These are phyloP conservation scores for Thinocorus orbignyianus DNA, from an alignment of 2,113 vertebrate genomes.

Conservation along the genomic window DNA sequence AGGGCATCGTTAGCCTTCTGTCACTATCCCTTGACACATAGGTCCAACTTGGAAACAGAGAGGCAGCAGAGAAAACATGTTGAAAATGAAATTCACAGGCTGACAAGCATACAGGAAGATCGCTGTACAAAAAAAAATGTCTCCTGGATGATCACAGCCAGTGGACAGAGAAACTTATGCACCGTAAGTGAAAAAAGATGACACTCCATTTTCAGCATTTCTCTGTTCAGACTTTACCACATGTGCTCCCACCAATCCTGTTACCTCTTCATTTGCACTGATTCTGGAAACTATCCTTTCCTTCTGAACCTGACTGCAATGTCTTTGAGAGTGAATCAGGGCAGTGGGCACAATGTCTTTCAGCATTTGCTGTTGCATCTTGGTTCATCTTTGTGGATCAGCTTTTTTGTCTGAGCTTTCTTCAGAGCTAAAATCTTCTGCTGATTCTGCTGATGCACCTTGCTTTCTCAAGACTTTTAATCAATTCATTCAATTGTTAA, in stretches of 20 bases:
- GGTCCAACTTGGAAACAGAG: background rate
- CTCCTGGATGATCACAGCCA: background rate
- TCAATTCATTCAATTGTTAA: background rate
- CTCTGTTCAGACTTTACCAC: background rate
- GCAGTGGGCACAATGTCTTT: background rate
- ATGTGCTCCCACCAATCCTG: background rate
- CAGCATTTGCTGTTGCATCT: background rate
- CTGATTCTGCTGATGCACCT: background rate
- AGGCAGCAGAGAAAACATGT: slow-evolving; percentile 3
- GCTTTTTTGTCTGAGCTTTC: background rate
- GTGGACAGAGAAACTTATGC: background rate
- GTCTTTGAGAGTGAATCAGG: background rate
- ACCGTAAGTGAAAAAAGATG: background rate
- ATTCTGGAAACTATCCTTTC: background rate
- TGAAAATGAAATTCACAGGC: background rate
- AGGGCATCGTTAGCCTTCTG: slow-evolving; percentile 8
- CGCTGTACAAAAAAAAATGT: background rate
- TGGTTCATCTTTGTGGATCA: background rate
- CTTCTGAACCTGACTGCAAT: background rate
- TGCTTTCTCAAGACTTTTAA: background rate
- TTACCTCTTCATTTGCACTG: background rate
- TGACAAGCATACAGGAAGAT: slow-evolving; percentile 19
- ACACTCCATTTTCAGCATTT: background rate
- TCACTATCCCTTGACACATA: background rate
- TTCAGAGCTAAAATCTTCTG: background rate